A percentile compares a stretch with the other conserved stretches of the same genome.
phyloP scores from a whole-genome alignment of 2,888 invertebrate species.

The Eupelmus urozonus region DNA sequence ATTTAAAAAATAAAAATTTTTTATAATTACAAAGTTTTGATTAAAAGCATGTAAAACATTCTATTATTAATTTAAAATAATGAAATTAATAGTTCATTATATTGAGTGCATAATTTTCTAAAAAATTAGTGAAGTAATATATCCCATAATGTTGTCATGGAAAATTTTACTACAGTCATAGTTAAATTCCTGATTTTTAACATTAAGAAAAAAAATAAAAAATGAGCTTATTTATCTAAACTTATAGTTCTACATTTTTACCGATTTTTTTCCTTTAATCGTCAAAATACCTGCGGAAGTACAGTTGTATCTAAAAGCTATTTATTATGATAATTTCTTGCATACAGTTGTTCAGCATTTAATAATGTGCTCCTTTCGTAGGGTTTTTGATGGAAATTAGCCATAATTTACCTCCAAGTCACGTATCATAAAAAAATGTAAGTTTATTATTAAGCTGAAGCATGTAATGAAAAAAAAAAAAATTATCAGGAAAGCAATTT shows the following conservation, averaged over 20 bases:
- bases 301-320: background rate
- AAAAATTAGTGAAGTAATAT: no score
- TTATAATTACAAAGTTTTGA: background rate
- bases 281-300: slow-evolving; percentile 14
- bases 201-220: no score
- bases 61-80: no score
- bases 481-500: slow-evolving; percentile 33
- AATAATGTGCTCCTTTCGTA: slow-evolving; percentile 15
- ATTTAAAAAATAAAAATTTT: background rate
- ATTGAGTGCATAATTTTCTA: no score
- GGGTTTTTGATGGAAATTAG: slow-evolving; percentile 25
- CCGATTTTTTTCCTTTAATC: slow-evolving; percentile 17
- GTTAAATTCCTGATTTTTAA: no score
- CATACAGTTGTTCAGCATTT: slow-evolving; percentile 5
- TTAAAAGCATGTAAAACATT: background rate
- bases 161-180: no score
- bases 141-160: no score
- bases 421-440: slow-evolving; percentile 26
- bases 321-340: background rate
- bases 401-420: slow-evolving; percentile 29
- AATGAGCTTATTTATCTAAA: slow-evolving; percentile 26
- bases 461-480: slow-evolving; percentile 14
- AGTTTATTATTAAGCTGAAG: slow-evolving; percentile 25
- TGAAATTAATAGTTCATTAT: no score
- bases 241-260: slow-evolving; percentile 21